Percentiles rank a stretch among this genome's conserved stretches.
phyloP scores from a whole-genome alignment of 2,797 vertebrate genomes.

The Pteronotus mesoamericanus region DNA sequence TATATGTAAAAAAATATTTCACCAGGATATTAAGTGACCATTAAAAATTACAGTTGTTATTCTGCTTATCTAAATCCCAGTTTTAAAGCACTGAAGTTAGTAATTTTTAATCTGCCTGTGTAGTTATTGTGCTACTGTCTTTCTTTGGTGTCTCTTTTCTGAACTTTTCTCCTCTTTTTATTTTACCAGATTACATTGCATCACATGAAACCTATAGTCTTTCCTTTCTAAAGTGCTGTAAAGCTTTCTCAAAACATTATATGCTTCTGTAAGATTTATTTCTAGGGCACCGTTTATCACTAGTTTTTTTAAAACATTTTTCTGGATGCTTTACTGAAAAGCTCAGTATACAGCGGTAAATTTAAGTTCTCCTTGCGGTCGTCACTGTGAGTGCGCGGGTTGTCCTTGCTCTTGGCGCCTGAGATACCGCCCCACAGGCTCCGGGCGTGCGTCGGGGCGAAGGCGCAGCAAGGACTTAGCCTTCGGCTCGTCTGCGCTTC shows the following conservation, averaged over 20 bases:
- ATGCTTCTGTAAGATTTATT: background rate
- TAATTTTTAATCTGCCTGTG: background rate
- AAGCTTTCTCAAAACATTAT: background rate
- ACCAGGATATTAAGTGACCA: background rate
- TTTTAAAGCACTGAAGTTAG: background rate
- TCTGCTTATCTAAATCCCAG: background rate
- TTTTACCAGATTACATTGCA: background rate
- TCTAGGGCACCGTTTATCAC: background rate
- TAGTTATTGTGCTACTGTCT: background rate
- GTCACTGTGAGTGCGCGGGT: background rate
- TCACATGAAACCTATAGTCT: background rate
- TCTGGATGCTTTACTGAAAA: background rate
- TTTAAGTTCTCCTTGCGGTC: background rate
- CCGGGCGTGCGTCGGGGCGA: rapidly evolving
- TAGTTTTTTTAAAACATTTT: background rate
- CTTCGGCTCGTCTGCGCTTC: too few relatives aligned
- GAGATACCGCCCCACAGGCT: background rate
- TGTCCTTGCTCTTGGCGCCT: background rate
- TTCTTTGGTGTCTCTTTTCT: background rate
- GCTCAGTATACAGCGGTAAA: too few relatives aligned
- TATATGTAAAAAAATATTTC: background rate
- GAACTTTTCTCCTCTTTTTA: background rate
- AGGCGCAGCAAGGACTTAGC: rapidly evolving
- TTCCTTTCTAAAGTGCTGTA: background rate
- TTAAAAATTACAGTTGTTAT: background rate